Evolutionary conservation across 1,140 invertebrate genomes (phyloP).

Genomic region (Zaprionus africanus): DNA sequence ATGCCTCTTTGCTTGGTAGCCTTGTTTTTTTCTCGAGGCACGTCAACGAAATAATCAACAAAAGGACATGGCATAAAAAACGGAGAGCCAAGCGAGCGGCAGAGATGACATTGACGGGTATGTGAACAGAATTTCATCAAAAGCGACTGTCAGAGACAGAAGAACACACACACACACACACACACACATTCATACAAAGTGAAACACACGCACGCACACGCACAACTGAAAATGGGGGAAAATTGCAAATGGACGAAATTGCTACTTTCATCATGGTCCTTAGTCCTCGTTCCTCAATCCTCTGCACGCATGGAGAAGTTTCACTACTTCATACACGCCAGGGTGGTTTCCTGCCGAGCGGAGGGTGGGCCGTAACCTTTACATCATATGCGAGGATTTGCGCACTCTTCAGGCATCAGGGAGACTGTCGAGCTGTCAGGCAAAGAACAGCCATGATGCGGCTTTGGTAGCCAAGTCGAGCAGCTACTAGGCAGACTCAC

Average conservation of each 20-base stretch:
- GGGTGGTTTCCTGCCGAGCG: background rate
- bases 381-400: slow-evolving; percentile 67
- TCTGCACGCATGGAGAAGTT: slow-evolving; percentile 65
- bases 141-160: slow-evolving; percentile 63
- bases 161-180: slow-evolving; percentile 15
- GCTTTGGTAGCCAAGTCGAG: slow-evolving; percentile 18
- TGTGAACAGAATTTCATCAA: slow-evolving; percentile 81
- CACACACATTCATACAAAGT: slow-evolving; percentile 23
- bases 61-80: slow-evolving; percentile 65
- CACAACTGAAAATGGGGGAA: slow-evolving; percentile 51
- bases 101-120: slow-evolving; percentile 79
- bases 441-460: slow-evolving; percentile 64
- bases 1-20: slow-evolving; percentile 10
- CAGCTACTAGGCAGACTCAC: slow-evolving; percentile 29
- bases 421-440: slow-evolving; percentile 62
- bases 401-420: slow-evolving; percentile 52
- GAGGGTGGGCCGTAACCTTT: slow-evolving; percentile 25
- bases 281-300: slow-evolving; percentile 6
- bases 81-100: slow-evolving; percentile 60
- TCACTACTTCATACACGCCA: slow-evolving; percentile 49
- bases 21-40: slow-evolving; percentile 34
- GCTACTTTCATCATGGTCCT: slow-evolving; percentile 77
- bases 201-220: background rate
- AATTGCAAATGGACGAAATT: slow-evolving; percentile 79
- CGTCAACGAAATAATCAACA: slow-evolving; percentile 82